Percentiles rank a stretch among this genome's conserved stretches.
Conservation (phyloP, 2,113 vertebrate genomes). For the Daubentonia madagascariensis region DNA sequence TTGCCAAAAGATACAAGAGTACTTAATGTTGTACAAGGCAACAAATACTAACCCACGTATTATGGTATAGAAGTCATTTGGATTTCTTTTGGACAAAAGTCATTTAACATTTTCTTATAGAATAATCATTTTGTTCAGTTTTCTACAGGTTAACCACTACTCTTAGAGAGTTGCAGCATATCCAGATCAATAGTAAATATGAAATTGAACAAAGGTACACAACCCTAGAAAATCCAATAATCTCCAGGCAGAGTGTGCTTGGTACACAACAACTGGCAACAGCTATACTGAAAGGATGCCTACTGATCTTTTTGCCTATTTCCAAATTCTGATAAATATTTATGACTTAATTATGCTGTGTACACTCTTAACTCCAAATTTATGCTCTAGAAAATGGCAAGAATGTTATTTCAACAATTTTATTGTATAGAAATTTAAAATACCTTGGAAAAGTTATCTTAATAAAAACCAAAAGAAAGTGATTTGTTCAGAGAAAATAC, state of each 20-base stretch:
- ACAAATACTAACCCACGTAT: not conserved
- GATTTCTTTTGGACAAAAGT: not conserved
- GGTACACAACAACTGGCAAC: not conserved
- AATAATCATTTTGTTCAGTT: not conserved
- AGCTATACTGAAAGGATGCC: not conserved
- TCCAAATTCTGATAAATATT: not conserved
- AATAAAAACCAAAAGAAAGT: not conserved
- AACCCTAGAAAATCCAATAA: not conserved
- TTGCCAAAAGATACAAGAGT: not conserved
- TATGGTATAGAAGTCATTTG: not conserved
- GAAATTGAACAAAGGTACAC: not conserved
- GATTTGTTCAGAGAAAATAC: not conserved
- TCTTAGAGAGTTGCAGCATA: not conserved
- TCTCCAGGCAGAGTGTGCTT: not conserved
- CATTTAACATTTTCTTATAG: not conserved
- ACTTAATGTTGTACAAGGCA: not conserved
- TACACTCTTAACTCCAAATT: not conserved
- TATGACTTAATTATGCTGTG: not conserved
- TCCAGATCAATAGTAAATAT: not conserved
- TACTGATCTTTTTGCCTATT: not conserved
- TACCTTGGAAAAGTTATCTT: not conserved
- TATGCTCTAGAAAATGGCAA: not conserved
- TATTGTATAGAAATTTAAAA: not conserved
- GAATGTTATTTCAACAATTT: not conserved
- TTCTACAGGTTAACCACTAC: not conserved